phyloP scores from a whole-genome alignment of 2,888 invertebrate species.

The Tetropium fuscum region DNA sequence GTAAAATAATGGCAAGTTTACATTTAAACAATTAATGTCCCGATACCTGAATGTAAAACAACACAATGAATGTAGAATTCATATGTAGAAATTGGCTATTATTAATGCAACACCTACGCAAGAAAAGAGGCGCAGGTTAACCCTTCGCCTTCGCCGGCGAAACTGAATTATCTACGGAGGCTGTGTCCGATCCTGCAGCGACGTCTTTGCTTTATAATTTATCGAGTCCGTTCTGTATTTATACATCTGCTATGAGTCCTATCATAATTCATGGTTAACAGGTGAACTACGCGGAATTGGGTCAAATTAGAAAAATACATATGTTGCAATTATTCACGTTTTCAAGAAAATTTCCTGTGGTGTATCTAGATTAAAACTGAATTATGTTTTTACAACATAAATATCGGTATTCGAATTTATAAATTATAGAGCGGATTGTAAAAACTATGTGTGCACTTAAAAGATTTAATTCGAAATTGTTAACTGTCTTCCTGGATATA shows the following conservation, averaged over 20 bases:
- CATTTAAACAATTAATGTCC: slow-evolving; percentile 16
- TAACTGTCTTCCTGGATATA: slow-evolving; percentile 14
- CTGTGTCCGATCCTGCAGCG: slow-evolving; percentile 50
- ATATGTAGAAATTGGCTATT: slow-evolving; percentile 33
- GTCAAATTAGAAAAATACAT: slow-evolving; percentile 32
- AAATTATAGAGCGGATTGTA: slow-evolving; percentile 1
- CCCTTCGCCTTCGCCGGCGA: slow-evolving; percentile 49
- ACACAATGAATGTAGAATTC: slow-evolving; percentile 16
- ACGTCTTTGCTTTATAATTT: slow-evolving; percentile 55
- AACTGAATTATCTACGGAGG: slow-evolving; percentile 46
- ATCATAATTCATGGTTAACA: slow-evolving; percentile 60
- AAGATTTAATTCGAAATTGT: slow-evolving; percentile 15
- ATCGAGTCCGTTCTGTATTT: slow-evolving; percentile 60
- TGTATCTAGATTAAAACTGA: slow-evolving; percentile 17
- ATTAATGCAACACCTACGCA: slow-evolving; percentile 41
- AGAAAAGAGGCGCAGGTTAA: slow-evolving; percentile 41
- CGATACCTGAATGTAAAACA: slow-evolving; percentile 5
- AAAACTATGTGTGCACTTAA: slow-evolving; percentile 8
- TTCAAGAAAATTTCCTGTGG: slow-evolving; percentile 1
- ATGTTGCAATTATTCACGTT: slow-evolving; percentile 19
- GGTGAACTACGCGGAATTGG: slow-evolving; percentile 44
- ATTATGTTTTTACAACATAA: slow-evolving; percentile 18
- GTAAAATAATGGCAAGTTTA: slow-evolving; percentile 3
- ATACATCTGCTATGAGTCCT: slow-evolving; percentile 59
- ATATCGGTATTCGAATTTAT: slow-evolving; percentile 11